A percentile compares a stretch with the other conserved stretches of the same genome.
Conservation (phyloP, 1,140 invertebrate species). For the Elymnias hypermnestra region DNA sequence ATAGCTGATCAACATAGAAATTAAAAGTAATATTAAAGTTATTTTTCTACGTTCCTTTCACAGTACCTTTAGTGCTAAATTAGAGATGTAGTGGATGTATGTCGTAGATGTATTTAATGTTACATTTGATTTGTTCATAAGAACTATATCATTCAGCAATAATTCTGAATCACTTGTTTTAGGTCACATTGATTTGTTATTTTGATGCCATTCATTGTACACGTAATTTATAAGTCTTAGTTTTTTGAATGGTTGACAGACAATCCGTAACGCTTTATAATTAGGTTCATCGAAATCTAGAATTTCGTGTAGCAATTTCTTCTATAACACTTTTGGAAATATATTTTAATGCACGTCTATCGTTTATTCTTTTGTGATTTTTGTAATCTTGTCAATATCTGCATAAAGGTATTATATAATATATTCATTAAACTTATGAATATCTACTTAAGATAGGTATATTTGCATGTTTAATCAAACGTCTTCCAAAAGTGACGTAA, state of each 20-base stretch:
- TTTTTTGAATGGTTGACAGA: slow-evolving; percentile 54
- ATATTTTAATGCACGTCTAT: slow-evolving; percentile 57
- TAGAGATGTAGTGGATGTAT: slow-evolving; percentile 47
- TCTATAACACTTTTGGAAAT: slow-evolving; percentile 49
- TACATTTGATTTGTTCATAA: slow-evolving; percentile 38
- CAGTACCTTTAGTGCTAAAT: slow-evolving; percentile 59
- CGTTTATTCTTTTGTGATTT: slow-evolving; percentile 32
- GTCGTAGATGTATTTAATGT: slow-evolving; percentile 35
- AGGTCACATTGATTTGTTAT: slow-evolving; percentile 23
- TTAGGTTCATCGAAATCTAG: slow-evolving; percentile 70
- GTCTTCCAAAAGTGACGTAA: slow-evolving; percentile 73
- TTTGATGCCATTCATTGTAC: slow-evolving; percentile 29
- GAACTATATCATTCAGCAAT: slow-evolving; percentile 51
- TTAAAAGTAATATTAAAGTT: slow-evolving; percentile 70
- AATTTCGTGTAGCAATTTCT: slow-evolving; percentile 64
- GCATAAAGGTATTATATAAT: slow-evolving; percentile 37
- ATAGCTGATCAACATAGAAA: slow-evolving; percentile 71
- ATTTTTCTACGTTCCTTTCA: slow-evolving; percentile 72
- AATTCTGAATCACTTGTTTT: slow-evolving; percentile 36
- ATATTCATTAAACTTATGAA: slow-evolving; percentile 33
- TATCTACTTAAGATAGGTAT: slow-evolving; percentile 55
- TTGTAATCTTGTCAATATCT: slow-evolving; percentile 26
- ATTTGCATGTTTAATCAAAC: slow-evolving; percentile 67
- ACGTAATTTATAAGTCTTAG: slow-evolving; percentile 52
- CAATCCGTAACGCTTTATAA: slow-evolving; percentile 74